These are phyloP conservation scores for Embiotoca jacksoni DNA, from an alignment of 2,113 vertebrate genomes.

Conservation along the genomic window DNA sequence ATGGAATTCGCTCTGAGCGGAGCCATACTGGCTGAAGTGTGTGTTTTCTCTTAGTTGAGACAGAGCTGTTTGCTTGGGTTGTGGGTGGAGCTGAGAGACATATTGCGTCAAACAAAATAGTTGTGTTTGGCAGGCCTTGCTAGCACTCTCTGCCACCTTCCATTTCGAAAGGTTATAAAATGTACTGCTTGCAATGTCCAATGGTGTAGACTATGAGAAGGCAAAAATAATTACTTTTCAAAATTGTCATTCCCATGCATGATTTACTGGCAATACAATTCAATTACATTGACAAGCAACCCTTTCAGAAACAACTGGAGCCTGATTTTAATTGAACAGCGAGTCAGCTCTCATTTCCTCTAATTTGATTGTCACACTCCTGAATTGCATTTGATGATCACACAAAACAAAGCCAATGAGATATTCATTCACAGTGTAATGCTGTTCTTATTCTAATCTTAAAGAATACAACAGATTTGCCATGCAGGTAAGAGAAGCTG, in stretches of 20 bases:
- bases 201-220: conserved; percentile 19
- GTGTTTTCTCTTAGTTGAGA: conserved; percentile 51
- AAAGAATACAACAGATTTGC: conserved; percentile 52
- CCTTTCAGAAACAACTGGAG: conserved; percentile 72
- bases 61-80: conserved; percentile 55
- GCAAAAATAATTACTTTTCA: conserved; percentile 62
- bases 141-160: conserved; percentile 20
- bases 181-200: conserved; percentile 9
- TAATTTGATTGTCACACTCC: conserved; percentile 81
- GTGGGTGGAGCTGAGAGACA: conserved; percentile 65
- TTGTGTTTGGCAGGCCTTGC: conserved; percentile 48
- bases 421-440: conserved; percentile 68
- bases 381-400: conserved; percentile 77
- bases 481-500: conserved; percentile 64
- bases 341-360: conserved; percentile 76
- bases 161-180: conserved; percentile 46
- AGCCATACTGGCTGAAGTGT: conserved; percentile 32
- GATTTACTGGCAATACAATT: conserved; percentile 74
- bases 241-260: conserved; percentile 67
- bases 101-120: conserved; percentile 55
- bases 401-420: conserved; percentile 72
- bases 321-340: conserved; percentile 79
- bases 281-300: conserved; percentile 70
- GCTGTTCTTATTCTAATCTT: conserved; percentile 65
- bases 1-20: conserved; percentile 61